Evolutionary conservation across 2,113 vertebrate species (phyloP).

Genomic region (Pachyramphus minor): DNA sequence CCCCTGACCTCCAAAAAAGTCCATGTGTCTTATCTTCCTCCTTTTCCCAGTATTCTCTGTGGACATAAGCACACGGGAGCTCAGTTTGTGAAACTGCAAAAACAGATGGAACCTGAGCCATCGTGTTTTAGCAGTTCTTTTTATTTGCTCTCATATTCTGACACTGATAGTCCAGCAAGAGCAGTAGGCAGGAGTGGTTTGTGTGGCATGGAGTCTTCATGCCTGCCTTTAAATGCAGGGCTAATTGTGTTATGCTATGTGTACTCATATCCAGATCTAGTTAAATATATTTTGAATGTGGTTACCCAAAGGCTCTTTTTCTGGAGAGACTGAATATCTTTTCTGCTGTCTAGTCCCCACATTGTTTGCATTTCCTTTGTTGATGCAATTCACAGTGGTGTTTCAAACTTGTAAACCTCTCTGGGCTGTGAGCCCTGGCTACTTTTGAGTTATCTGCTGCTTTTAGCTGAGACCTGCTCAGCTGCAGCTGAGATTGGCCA

Average conservation of each 20-base stretch:
- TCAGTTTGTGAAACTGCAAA: not conserved
- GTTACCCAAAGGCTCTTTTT: not conserved
- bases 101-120: not conserved
- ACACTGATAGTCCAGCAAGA: not conserved
- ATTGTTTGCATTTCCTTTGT: not conserved
- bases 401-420: not conserved
- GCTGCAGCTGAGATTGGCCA: not conserved
- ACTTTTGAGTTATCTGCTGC: not conserved
- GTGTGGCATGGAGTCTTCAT: not conserved
- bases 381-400: not conserved
- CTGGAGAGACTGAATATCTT: not conserved
- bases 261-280: not conserved
- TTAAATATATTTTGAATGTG: not conserved
- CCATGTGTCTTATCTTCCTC: not conserved
- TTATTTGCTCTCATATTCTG: not conserved
- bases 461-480: fast-evolving
- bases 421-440: not conserved
- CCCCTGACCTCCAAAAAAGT: not conserved
- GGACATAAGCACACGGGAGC: not conserved
- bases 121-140: not conserved
- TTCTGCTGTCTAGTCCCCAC: not conserved
- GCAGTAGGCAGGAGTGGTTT: not conserved
- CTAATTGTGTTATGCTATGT: not conserved
- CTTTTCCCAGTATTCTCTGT: not conserved
- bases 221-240: not conserved